Percentiles rank a stretch among this genome's conserved stretches.
These are phyloP conservation scores for Melinaea marsaeus DNA, from an alignment of 2,888 invertebrate species.

Conservation along the genomic window DNA sequence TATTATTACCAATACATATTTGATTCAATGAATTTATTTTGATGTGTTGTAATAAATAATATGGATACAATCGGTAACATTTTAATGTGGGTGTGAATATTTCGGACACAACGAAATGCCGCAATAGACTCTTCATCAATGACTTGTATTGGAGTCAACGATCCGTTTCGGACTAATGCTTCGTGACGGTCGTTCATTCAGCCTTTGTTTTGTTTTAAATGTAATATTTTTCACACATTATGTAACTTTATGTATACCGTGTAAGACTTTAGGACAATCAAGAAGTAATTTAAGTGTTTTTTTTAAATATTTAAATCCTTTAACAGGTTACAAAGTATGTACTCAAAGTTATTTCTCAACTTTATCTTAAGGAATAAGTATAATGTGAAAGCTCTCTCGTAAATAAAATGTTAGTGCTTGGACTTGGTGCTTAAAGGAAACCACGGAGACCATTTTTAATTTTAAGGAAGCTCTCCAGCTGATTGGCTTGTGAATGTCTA, in stretches of 20 bases:
- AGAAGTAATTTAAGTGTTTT: background rate
- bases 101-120: conserved; percentile 12
- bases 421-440: conserved; percentile 40
- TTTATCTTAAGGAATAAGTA: conserved; percentile 46
- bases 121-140: conserved; percentile 5
- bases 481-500: conserved; percentile 45
- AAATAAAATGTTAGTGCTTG: conserved; percentile 53
- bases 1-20: background rate
- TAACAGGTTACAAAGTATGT: background rate
- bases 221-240: conserved; percentile 6
- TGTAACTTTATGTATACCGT: background rate
- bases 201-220: conserved; percentile 7
- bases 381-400: conserved; percentile 48
- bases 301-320: too few species aligned
- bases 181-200: conserved; percentile 33
- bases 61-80: too few species aligned
- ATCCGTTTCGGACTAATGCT: conserved; percentile 33
- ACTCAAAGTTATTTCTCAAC: conserved; percentile 19
- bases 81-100: conserved; percentile 4
- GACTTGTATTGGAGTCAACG: conserved; percentile 32
- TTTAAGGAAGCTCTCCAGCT: conserved; percentile 58
- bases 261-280: too few species aligned
- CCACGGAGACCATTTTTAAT: conserved; percentile 58
- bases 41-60: too few species aligned
- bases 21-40: background rate